Conservation (phyloP, 1,140 invertebrate genomes). For the Pogonus chalceus region DNA sequence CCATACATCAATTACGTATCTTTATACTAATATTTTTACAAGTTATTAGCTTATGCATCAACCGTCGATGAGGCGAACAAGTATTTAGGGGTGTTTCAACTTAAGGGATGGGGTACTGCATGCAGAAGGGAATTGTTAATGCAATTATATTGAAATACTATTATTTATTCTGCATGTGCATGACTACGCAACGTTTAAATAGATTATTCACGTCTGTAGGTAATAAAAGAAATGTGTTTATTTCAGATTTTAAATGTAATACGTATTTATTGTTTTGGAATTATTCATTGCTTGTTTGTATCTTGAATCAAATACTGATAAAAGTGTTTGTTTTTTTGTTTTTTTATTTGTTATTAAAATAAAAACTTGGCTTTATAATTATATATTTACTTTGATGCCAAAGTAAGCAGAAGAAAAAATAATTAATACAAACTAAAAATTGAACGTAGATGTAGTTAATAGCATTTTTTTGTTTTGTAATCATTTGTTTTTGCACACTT, state of each 20-base stretch:
- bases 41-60: constrained; percentile 13
- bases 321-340: too few species aligned
- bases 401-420: too few species aligned
- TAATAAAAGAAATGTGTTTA: neutral
- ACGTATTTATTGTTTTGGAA: neutral
- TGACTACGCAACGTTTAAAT: constrained; percentile 15
- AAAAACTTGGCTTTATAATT: too few species aligned
- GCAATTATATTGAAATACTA: constrained; percentile 18
- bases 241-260: neutral
- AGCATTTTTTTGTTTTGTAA: too few species aligned
- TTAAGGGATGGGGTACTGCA: neutral
- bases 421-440: too few species aligned
- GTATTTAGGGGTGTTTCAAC: neutral
- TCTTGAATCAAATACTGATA: too few species aligned
- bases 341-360: too few species aligned
- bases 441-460: too few species aligned
- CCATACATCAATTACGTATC: too few species aligned
- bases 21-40: constrained; percentile 17
- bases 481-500: too few species aligned
- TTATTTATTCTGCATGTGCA: constrained; percentile 14
- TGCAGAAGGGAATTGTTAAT: constrained; percentile 10
- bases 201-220: constrained; percentile 12
- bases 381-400: too few species aligned
- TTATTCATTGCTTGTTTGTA: neutral
- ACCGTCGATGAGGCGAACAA: neutral